A percentile compares a stretch with the other conserved stretches of the same genome.
phyloP scores from a whole-genome alignment of 2,888 invertebrate genomes.

The Teleogryllus oceanicus region DNA sequence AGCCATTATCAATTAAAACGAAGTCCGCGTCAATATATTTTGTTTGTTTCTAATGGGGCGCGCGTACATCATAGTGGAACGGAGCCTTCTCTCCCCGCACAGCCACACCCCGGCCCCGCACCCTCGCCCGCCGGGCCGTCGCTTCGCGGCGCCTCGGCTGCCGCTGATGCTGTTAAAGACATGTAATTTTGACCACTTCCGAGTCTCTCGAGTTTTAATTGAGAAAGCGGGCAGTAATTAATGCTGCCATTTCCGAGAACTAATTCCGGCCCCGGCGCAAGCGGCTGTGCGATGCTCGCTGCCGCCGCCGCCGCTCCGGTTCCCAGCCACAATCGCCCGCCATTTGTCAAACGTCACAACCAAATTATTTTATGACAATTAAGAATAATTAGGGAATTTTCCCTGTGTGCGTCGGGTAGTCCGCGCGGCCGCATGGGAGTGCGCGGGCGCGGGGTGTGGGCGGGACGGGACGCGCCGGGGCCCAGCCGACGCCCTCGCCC shows the following conservation, averaged over 20 bases:
- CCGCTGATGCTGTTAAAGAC: neutral
- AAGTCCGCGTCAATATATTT: slow-evolving; percentile 10
- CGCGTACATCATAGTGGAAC: neutral
- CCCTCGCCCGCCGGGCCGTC: neutral
- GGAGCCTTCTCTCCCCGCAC: neutral
- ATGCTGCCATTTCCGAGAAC: neutral
- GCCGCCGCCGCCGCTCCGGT: neutral
- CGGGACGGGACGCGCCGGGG: neutral
- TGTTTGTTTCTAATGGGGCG: neutral
- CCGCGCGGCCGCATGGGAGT: neutral
- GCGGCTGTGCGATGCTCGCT: neutral
- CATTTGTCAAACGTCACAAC: slow-evolving; percentile 18
- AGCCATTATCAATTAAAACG: slow-evolving; percentile 18
- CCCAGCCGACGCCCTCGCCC: neutral
- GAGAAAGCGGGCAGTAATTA: slow-evolving; percentile 3
- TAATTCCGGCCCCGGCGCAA: neutral
- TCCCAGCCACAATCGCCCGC: slow-evolving; percentile 10
- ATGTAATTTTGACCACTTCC: slow-evolving; percentile 18
- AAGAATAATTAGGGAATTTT: slow-evolving; percentile 18
- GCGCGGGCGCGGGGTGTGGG: neutral
- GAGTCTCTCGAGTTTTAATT: slow-evolving; percentile 4
- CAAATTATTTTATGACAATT: slow-evolving; percentile 18
- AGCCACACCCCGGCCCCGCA: neutral
- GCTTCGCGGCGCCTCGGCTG: neutral
- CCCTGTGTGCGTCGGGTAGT: neutral